phyloP scores from a whole-genome alignment of 2,797 vertebrate genomes.

The Acrossocheilus wenchowensis region DNA sequence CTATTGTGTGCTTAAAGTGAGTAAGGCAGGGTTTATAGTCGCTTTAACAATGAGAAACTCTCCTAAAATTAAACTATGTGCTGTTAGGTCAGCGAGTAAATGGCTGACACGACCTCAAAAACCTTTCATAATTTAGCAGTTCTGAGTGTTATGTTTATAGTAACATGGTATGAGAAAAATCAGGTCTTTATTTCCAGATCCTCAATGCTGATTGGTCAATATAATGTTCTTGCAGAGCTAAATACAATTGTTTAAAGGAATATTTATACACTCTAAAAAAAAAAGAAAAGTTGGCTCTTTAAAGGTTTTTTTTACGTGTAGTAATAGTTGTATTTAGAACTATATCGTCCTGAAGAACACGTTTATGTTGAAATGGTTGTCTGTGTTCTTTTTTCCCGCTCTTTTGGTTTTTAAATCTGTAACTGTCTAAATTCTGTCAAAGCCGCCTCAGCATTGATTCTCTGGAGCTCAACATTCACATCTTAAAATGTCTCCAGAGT shows the following conservation, averaged over 20 bases:
- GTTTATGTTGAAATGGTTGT: background rate
- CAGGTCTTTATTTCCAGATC: too few relatives aligned
- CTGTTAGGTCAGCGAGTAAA: slow-evolving; percentile 10
- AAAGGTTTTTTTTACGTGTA: background rate
- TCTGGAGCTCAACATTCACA: background rate
- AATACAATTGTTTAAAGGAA: too few relatives aligned
- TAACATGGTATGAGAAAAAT: too few relatives aligned
- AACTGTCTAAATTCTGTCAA: background rate
- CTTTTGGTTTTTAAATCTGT: background rate
- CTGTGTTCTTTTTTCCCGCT: background rate
- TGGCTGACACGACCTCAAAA: background rate
- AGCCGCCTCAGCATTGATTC: background rate
- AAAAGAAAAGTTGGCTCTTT: background rate
- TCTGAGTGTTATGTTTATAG: background rate
- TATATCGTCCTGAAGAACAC: background rate
- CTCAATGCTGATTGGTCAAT: too few relatives aligned
- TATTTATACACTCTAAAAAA: too few relatives aligned
- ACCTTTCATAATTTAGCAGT: background rate
- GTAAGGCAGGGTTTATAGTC: slow-evolving; percentile 21
- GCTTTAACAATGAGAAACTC: slow-evolving; percentile 30
- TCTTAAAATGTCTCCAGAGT: background rate
- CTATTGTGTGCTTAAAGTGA: slow-evolving; percentile 35
- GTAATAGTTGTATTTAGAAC: background rate
- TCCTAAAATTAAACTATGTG: slow-evolving; percentile 9
- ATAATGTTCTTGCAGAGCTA: too few relatives aligned